phyloP scores from a whole-genome alignment of 2,888 invertebrate genomes.

The Dynastes tityus region DNA sequence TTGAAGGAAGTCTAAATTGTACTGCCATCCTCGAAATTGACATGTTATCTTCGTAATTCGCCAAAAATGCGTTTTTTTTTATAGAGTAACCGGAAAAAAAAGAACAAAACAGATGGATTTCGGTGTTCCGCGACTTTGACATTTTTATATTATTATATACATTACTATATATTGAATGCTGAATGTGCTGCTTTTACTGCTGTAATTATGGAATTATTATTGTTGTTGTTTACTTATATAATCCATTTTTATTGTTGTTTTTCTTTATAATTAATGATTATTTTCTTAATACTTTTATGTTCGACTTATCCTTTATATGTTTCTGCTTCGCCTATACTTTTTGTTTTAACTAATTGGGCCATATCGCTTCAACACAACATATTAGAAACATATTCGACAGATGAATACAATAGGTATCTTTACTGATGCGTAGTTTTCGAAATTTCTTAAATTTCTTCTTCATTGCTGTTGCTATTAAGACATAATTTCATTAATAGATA shows the following conservation, averaged over 20 bases:
- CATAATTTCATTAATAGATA: no score
- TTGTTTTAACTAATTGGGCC: conserved; percentile 59
- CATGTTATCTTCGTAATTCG: no score
- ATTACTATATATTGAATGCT: conserved; percentile 59
- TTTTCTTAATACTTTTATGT: conserved; percentile 8
- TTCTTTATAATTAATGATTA: conserved; percentile 27
- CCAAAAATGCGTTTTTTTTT: no score
- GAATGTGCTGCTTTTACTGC: conserved; percentile 63
- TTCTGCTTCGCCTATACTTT: conserved; percentile 54
- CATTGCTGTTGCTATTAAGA: not conserved
- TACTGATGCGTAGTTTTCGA: not conserved
- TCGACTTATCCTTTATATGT: conserved; percentile 49
- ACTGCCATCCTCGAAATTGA: no score
- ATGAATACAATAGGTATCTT: not conserved
- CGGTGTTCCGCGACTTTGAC: conserved; percentile 19
- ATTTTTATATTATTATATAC: conserved; percentile 39
- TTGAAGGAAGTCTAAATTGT: no score
- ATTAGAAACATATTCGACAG: conserved; percentile 11
- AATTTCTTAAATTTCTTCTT: not conserved
- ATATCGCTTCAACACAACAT: conserved; percentile 58
- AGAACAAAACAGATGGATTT: not conserved
- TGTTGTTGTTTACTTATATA: conserved; percentile 19
- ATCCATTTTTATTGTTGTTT: conserved; percentile 27
- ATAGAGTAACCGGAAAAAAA: no score
- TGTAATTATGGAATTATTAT: conserved; percentile 46